Percentiles rank a stretch among this genome's conserved stretches.
phyloP scores from a whole-genome alignment of 2,888 invertebrate genomes.

The Rotaria magnacalcarata region DNA sequence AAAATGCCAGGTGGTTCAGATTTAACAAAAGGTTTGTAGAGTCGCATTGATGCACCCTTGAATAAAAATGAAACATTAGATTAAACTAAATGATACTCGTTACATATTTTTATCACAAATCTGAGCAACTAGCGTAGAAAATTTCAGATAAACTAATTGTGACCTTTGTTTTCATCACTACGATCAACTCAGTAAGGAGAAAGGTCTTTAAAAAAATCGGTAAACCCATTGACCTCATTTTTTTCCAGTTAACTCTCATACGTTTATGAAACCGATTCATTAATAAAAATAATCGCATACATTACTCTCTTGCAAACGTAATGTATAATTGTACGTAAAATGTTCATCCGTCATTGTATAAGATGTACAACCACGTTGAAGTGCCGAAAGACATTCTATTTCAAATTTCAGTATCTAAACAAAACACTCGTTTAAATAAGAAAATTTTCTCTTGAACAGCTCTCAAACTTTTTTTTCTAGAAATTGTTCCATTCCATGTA shows the following conservation, averaged over 20 bases:
- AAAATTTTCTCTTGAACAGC: not conserved
- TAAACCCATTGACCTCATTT: no score
- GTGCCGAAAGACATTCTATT: not conserved
- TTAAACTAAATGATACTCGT: no score
- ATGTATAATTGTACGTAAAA: conserved; percentile 21
- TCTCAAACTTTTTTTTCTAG: not conserved
- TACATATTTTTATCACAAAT: no score
- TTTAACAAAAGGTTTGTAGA: not conserved
- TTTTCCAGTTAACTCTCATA: no score
- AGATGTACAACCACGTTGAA: not conserved
- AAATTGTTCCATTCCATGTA: not conserved
- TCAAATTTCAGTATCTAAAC: not conserved
- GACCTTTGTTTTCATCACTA: no score
- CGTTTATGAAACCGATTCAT: no score
- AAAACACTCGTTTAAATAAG: not conserved
- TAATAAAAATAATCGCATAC: not conserved
- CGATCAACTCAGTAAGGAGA: no score
- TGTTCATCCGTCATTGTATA: conserved; percentile 19
- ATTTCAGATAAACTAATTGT: no score
- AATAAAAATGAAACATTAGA: not conserved
- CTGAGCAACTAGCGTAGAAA: no score
- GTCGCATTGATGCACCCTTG: not conserved
- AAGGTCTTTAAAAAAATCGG: no score
- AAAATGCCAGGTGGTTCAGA: conserved; percentile 2
- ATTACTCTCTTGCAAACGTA: conserved; percentile 3